phyloP scores from a whole-genome alignment of 2,888 invertebrate genomes.

The Urechis unicinctus region DNA sequence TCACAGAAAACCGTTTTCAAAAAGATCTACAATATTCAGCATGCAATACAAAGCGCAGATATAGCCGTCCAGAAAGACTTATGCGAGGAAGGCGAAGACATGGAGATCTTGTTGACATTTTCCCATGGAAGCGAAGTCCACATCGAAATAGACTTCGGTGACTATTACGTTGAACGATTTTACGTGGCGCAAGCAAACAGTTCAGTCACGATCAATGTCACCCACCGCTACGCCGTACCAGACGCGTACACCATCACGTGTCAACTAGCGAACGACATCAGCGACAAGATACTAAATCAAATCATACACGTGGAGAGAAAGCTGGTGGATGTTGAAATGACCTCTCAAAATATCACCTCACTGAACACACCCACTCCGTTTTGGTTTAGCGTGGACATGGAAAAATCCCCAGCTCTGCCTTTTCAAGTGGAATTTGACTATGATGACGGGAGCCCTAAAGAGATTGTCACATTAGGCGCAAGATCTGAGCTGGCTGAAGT shows the following conservation, averaged over 20 bases:
- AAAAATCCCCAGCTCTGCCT: constrained; percentile 14
- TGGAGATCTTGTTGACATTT: constrained; percentile 1
- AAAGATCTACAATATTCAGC: constrained; percentile 3
- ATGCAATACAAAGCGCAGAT: not conserved
- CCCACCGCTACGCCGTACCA: constrained; percentile 23
- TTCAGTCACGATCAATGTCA: constrained; percentile 6
- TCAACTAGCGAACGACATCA: constrained; percentile 33
- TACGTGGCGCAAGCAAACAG: constrained; percentile 21
- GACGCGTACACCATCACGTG: constrained; percentile 32
- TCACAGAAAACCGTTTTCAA: not conserved
- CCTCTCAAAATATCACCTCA: constrained; percentile 26
- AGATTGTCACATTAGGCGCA: constrained; percentile 17
- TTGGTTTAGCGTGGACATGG: constrained; percentile 30
- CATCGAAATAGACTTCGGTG: constrained; percentile 32
- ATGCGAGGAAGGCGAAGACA: not conserved
- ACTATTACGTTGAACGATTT: constrained; percentile 22
- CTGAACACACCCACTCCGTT: constrained; percentile 27
- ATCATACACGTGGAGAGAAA: constrained; percentile 41
- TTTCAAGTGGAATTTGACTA: constrained; percentile 32
- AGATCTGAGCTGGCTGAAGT: constrained; percentile 1
- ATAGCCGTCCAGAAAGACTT: constrained; percentile 1
- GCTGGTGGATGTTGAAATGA: constrained; percentile 21
- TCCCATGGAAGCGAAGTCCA: constrained; percentile 27
- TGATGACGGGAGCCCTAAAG: constrained; percentile 27
- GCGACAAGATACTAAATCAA: constrained; percentile 18